Evolutionary conservation across 2,888 invertebrate genomes (phyloP).

Genomic region (Nasonovia ribisnigri): DNA sequence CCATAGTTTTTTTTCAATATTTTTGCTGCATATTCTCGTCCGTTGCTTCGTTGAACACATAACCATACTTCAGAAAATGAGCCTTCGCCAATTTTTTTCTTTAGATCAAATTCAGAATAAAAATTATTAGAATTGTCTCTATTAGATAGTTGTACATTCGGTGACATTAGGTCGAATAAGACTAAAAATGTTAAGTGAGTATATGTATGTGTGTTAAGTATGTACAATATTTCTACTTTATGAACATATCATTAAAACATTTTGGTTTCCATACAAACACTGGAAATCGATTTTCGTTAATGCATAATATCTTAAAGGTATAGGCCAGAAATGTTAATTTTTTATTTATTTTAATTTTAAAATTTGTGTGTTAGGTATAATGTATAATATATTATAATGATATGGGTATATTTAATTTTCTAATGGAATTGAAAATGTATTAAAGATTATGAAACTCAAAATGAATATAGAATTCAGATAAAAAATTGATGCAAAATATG

Average conservation of each 20-base stretch:
- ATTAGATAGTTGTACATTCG: too few species aligned
- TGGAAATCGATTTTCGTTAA: neutral
- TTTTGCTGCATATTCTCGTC: constrained; percentile 35
- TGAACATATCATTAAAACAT: neutral
- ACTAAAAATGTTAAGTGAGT: neutral
- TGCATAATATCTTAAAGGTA: neutral
- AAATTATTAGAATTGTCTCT: neutral
- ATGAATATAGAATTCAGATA: neutral
- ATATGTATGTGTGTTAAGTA: neutral
- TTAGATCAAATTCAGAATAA: neutral
- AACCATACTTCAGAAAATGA: constrained; percentile 39
- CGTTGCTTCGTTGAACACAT: neutral
- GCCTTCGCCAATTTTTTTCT: constrained; percentile 20
- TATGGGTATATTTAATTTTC: neutral
- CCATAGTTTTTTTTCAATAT: constrained; percentile 35
- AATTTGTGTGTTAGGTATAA: neutral
- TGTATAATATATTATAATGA: neutral
- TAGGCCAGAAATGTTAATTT: neutral
- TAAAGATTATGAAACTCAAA: neutral
- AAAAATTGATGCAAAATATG: neutral
- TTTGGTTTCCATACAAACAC: constrained; percentile 18
- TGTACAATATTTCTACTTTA: neutral
- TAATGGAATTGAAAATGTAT: neutral
- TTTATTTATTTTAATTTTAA: neutral
- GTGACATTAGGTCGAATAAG: neutral